These are phyloP conservation scores for Gorsachius goisagi DNA, from an alignment of 2,113 vertebrate species.

Conservation along the genomic window DNA sequence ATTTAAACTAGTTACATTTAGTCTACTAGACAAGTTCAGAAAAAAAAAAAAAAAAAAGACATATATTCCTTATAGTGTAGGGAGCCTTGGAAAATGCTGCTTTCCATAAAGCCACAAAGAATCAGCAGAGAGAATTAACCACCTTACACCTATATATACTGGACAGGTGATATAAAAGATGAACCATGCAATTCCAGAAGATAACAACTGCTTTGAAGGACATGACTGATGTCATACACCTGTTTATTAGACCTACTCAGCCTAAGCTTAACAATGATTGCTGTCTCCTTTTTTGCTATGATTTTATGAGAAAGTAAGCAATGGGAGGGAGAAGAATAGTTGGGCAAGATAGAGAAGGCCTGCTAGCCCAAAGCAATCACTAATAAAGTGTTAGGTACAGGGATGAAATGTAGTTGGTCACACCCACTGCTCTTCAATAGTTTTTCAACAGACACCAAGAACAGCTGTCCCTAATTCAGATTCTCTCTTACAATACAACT, in stretches of 20 bases:
- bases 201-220: background rate
- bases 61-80: background rate
- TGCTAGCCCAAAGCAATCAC: background rate
- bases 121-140: background rate
- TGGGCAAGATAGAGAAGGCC: background rate
- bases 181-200: background rate
- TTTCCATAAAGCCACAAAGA: background rate
- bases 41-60: accelerated
- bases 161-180: background rate
- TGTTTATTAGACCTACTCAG: background rate
- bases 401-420: background rate
- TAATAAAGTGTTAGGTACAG: background rate
- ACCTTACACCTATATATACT: background rate
- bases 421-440: background rate
- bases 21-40: background rate
- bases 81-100: background rate
- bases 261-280: background rate
- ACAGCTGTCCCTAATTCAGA: background rate
- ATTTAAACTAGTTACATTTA: background rate
- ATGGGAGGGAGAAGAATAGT: background rate
- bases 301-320: background rate
- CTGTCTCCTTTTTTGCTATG: background rate
- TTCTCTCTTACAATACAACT: background rate
- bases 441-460: background rate
- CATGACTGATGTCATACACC: background rate